Evolutionary conservation across 2,888 invertebrate species (phyloP).

Genomic region (Clivina fossor): DNA sequence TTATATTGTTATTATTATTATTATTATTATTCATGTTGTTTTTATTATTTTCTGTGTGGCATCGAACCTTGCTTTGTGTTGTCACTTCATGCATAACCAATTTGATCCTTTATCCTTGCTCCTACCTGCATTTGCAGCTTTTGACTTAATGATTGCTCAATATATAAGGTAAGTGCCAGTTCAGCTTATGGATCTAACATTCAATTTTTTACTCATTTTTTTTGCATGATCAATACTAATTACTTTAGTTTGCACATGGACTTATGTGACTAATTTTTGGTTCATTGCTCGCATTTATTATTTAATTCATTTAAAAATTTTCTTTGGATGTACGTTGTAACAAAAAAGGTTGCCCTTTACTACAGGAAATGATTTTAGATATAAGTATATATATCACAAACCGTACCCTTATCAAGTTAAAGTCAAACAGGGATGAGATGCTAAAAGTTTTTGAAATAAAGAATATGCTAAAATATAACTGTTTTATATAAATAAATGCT

Average conservation of each 20-base stretch:
- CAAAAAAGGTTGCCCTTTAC: too few relatives aligned
- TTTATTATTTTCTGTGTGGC: constrained; percentile 48
- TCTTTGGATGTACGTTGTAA: too few relatives aligned
- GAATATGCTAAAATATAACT: too few relatives aligned
- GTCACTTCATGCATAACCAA: constrained; percentile 40
- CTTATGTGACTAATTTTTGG: too few relatives aligned
- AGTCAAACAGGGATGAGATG: too few relatives aligned
- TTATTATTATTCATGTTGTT: constrained; percentile 45
- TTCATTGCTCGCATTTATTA: too few relatives aligned
- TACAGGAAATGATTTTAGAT: too few relatives aligned
- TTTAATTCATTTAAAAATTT: too few relatives aligned
- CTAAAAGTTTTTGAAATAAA: too few relatives aligned
- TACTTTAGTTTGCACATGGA: background rate
- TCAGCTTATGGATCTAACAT: constrained; percentile 37
- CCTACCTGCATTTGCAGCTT: constrained; percentile 29
- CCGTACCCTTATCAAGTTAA: too few relatives aligned
- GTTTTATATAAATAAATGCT: too few relatives aligned
- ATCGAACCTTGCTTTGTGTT: constrained; percentile 56
- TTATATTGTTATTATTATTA: constrained; percentile 43
- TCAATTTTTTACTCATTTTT: background rate
- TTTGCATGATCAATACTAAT: constrained; percentile 21
- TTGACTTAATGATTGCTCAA: constrained; percentile 17
- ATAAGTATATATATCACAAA: too few relatives aligned
- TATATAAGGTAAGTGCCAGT: constrained; percentile 45
- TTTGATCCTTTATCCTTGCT: constrained; percentile 39